Evolutionary conservation across 2,888 invertebrate species (phyloP).

Genomic region (Sarcophaga subvicina): DNA sequence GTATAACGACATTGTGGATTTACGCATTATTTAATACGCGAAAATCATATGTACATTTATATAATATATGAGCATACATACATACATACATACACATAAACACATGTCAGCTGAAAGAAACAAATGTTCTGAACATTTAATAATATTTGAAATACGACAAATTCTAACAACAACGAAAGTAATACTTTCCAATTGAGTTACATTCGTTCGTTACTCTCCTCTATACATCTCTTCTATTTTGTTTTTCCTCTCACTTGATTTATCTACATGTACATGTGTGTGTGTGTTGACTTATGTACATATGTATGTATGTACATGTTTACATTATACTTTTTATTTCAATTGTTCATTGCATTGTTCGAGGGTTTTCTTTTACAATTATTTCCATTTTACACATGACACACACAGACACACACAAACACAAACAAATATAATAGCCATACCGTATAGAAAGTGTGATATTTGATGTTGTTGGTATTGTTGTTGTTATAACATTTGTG

Average conservation of each 20-base stretch:
- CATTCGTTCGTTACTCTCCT: neutral
- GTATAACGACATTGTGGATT: conserved; percentile 50
- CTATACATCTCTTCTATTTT: neutral
- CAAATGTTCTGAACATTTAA: conserved; percentile 43
- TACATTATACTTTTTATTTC: conserved; percentile 2
- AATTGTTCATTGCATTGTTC: conserved; percentile 35
- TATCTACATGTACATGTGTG: neutral
- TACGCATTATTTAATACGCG: conserved; percentile 58
- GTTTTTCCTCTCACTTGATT: neutral
- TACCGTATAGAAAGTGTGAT: neutral
- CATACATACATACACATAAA: neutral
- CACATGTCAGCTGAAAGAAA: conserved; percentile 20
- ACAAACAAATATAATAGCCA: neutral
- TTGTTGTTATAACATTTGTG: neutral
- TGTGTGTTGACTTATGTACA: neutral
- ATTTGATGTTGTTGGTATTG: conserved; percentile 30
- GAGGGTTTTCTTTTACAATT: conserved; percentile 37
- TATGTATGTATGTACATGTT: neutral
- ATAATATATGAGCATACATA: neutral
- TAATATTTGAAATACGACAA: conserved; percentile 47
- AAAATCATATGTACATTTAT: conserved; percentile 31
- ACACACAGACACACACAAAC: neutral
- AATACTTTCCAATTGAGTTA: conserved; percentile 39
- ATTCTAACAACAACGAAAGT: conserved; percentile 30
- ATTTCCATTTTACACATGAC: conserved; percentile 15